These are phyloP conservation scores for Rostratula benghalensis DNA, from an alignment of 2,113 vertebrate species.

Conservation along the genomic window DNA sequence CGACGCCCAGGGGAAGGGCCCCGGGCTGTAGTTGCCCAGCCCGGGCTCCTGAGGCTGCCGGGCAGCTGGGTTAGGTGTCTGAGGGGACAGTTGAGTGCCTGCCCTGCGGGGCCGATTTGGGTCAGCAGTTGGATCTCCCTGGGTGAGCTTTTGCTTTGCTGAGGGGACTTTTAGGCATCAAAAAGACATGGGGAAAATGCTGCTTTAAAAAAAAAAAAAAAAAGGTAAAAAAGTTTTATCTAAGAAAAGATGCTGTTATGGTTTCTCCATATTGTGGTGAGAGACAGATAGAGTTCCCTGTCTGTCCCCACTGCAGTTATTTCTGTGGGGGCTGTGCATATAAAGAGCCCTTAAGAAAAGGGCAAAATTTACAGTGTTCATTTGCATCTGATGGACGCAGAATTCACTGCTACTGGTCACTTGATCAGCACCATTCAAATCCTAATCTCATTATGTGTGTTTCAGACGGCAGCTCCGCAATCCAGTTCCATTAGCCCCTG, in stretches of 20 bases:
- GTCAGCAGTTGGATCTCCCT: neutral
- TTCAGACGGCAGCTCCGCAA: neutral
- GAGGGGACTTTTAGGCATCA: neutral
- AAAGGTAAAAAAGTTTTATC: neutral
- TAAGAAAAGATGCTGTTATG: neutral
- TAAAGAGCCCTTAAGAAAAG: conserved; percentile 20
- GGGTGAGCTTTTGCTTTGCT: neutral
- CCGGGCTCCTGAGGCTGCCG: accelerated
- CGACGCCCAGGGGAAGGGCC: accelerated
- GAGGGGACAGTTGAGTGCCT: neutral
- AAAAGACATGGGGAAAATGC: accelerated
- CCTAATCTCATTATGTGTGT: conserved; percentile 26
- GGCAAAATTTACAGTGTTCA: conserved; percentile 46
- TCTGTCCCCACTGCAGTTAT: neutral
- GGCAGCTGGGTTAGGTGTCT: neutral
- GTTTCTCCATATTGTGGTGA: neutral
- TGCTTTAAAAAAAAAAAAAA: neutral
- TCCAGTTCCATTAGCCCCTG: neutral
- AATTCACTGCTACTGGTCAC: conserved; percentile 13
- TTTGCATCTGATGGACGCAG: conserved; percentile 41
- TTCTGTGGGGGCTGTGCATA: neutral
- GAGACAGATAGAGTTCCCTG: neutral
- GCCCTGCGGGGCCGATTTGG: neutral
- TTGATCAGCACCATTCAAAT: conserved; percentile 54
- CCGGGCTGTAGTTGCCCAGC: accelerated